phyloP scores from a whole-genome alignment of 2,113 vertebrate species.

The Cinclus cinclus region DNA sequence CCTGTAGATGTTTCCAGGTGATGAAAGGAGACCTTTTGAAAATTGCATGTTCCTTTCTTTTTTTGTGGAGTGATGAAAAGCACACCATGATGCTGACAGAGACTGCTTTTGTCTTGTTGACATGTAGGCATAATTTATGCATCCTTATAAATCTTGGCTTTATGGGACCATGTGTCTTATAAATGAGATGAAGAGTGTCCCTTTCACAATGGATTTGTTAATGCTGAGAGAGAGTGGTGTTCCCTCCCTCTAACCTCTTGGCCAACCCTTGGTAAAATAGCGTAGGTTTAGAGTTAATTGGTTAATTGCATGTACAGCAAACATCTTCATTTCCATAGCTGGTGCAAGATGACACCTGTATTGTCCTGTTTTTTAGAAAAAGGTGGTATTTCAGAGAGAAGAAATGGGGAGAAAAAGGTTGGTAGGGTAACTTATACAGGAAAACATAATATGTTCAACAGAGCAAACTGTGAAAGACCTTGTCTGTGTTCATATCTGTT shows the following conservation, averaged over 20 bases:
- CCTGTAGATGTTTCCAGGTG: background rate
- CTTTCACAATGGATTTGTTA: conserved; percentile 23
- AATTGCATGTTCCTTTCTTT: background rate
- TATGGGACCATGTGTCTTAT: conserved; percentile 16
- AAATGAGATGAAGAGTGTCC: background rate
- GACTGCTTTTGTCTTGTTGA: background rate
- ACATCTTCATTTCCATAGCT: background rate
- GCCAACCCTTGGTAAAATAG: background rate
- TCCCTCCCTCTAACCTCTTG: background rate
- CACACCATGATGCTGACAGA: background rate
- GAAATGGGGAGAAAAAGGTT: background rate
- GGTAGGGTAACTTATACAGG: background rate
- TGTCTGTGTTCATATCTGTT: background rate
- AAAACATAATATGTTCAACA: background rate
- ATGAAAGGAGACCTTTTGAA: conserved; percentile 11
- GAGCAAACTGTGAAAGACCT: background rate
- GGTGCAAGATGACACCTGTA: background rate
- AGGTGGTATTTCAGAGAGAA: background rate
- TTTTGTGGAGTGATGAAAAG: background rate
- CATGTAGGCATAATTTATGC: conserved; percentile 10
- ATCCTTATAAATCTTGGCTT: conserved; percentile 43
- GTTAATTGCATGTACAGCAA: background rate
- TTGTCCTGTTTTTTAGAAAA: background rate
- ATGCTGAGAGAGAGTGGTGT: background rate
- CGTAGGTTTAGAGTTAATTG: background rate